A percentile compares a stretch with the other conserved stretches of the same genome.
Evolutionary conservation across 2,888 invertebrate species (phyloP).

Genomic region (Drosophila cracens): DNA sequence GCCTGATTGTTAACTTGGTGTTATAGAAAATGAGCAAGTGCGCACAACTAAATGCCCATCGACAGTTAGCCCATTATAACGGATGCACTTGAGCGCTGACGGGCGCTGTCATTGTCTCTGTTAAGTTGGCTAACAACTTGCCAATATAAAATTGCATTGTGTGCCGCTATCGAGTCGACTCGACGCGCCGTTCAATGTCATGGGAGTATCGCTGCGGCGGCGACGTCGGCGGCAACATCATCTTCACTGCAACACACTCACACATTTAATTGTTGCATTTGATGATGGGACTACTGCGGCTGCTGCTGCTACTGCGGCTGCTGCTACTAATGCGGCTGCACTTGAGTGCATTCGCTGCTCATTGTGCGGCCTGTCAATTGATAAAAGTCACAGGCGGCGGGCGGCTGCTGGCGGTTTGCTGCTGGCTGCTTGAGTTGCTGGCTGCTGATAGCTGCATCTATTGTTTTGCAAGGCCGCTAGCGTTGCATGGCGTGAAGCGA

Average conservation of each 20-base stretch:
- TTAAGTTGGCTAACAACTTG: constrained; percentile 57
- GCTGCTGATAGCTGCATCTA: constrained; percentile 60
- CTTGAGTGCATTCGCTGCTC: constrained; percentile 58
- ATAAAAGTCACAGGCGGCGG: constrained; percentile 59
- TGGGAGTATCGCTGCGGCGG: constrained; percentile 66
- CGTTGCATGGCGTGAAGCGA: constrained; percentile 73
- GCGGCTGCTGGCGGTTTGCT: constrained; percentile 14
- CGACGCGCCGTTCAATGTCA: constrained; percentile 76
- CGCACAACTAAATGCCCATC: constrained; percentile 30
- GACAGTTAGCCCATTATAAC: constrained; percentile 74
- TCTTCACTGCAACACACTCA: constrained; percentile 42
- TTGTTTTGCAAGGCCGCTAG: constrained; percentile 79
- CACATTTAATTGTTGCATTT: constrained; percentile 70
- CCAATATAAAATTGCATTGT: constrained; percentile 58
- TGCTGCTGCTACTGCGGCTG: constrained; percentile 11
- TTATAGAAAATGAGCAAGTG: constrained; percentile 40
- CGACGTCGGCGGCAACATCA: constrained; percentile 37
- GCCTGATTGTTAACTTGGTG: constrained; percentile 39
- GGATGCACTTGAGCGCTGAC: constrained; percentile 76
- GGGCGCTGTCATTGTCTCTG: constrained; percentile 59
- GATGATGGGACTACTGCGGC: constrained; percentile 26
- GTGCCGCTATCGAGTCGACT: constrained; percentile 13
- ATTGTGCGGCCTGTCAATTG: constrained; percentile 73
- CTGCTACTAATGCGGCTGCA: constrained; percentile 43
- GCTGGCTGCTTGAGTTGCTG: constrained; percentile 21